Base-by-base conservation (phyloP, 2,797 vertebrate species). In the Microctenopoma lineatum region DNA sequence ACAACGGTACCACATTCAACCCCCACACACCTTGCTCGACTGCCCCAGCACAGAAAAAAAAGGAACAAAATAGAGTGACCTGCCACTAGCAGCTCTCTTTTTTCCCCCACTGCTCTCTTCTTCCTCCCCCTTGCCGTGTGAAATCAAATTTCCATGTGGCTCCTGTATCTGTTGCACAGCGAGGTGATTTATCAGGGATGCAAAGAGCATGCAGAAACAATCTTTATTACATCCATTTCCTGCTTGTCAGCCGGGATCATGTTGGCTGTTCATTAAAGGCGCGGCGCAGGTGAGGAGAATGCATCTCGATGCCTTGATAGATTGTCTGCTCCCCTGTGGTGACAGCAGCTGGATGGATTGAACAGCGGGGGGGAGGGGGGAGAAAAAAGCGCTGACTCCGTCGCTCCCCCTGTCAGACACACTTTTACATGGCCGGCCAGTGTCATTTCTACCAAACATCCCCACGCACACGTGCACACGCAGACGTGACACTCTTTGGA, bases 181-280 rank as follows among this genome's bases (percentile, higher is more conserved):
- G 92, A 96, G 97, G 96, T 97, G 96, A 98, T 98, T 98, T 97
- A 98, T 98, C 97, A 98, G 96, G 96, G 97, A 98, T 98, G 97
- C 96, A 97, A 98, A 98, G 97, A 98, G 97, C 97, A 97, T 97
- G 97, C 96, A 98, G 96, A 97, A 98, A 98, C 96, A 97, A 98
- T 98, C 97, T 98, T 98, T 99, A 99, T 98, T 99, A 98, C 97
- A 98, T 98, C 97, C 96, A 99, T 98, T 98, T 99, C 97, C 96
- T 98, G 97, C 96, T 98, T 99, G 97, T 99, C 97, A 99, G 97
- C 95, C 95, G 94, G 96, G 96, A 99, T 99, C 96, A 98, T 98
- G 97, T 99, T 97, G 96, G 96, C 97, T 99, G 97, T 99, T 99
- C 97, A 98, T 98, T 98, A 99, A 98, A 99, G 96, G 96, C 96